These are phyloP conservation scores for Carassius gibelio DNA, from an alignment of 2,113 vertebrate species.

Conservation along the genomic window DNA sequence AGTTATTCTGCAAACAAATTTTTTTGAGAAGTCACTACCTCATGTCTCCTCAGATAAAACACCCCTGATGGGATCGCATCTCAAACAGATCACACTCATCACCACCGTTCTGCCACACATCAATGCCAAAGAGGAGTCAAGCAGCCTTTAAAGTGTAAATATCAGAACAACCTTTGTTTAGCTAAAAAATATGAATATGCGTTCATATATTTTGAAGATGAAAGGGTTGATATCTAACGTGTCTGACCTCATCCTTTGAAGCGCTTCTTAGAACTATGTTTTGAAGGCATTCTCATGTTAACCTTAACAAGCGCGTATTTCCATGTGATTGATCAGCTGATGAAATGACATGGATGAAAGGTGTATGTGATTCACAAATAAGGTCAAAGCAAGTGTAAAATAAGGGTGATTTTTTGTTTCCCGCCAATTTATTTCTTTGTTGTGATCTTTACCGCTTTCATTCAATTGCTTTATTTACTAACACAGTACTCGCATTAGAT, in stretches of 20 bases:
- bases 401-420: neutral
- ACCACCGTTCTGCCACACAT: neutral
- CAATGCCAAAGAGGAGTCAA: conserved; percentile 10
- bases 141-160: conserved; percentile 43
- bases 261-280: conserved; percentile 23
- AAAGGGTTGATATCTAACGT: conserved; percentile 35
- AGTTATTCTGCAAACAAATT: neutral
- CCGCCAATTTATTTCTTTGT: neutral
- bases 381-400: conserved; percentile 2
- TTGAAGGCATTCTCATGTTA: conserved; percentile 61
- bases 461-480: neutral
- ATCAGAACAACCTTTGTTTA: conserved; percentile 6
- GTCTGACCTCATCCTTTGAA: conserved; percentile 38
- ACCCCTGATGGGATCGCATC: neutral
- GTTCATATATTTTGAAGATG: conserved; percentile 41
- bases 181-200: conserved; percentile 41
- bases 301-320: conserved; percentile 33
- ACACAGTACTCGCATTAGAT: neutral
- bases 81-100: conserved; percentile 9
- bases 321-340: conserved; percentile 45
- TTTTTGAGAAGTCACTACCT: neutral
- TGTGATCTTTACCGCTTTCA: neutral
- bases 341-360: conserved; percentile 3
- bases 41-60: conserved; percentile 10
- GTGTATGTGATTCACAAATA: neutral